These are phyloP conservation scores for Habropoda laboriosa DNA, from an alignment of 1,140 invertebrate species.

Conservation along the genomic window DNA sequence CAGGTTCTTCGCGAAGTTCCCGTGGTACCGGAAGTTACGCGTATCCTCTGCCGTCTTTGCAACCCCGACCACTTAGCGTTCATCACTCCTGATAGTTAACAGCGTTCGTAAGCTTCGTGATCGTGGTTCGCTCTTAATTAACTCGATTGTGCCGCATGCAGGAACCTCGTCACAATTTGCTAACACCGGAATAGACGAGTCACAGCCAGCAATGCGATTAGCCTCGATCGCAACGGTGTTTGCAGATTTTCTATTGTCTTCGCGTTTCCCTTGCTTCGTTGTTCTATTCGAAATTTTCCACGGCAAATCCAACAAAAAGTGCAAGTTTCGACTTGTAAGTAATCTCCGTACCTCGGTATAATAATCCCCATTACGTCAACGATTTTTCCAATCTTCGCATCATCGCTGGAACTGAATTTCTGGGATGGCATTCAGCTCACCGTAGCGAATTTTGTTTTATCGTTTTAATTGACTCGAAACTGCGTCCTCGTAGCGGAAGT, in stretches of 20 bases:
- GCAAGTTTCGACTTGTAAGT: no score
- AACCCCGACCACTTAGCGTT: neutral
- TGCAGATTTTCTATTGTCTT: neutral
- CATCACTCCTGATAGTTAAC: neutral
- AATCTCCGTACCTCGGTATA: no score
- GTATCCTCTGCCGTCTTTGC: neutral
- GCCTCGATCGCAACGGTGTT: neutral
- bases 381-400: no score
- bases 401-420: no score
- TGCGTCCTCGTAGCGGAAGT: no score
- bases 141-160: neutral
- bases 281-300: no score
- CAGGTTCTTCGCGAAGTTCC: neutral
- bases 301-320: no score
- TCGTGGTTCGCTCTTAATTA: conserved; percentile 4
- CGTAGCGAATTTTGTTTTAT: no score
- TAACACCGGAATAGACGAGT: neutral
- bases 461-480: no score
- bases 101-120: neutral
- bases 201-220: neutral
- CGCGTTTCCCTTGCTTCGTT: no score
- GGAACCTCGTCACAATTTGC: neutral
- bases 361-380: no score
- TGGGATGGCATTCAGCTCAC: no score
- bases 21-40: neutral